A percentile compares a stretch with the other conserved stretches of the same genome.
Conservation (phyloP, 2,797 vertebrate species). For the Eulemur rubriventer region DNA sequence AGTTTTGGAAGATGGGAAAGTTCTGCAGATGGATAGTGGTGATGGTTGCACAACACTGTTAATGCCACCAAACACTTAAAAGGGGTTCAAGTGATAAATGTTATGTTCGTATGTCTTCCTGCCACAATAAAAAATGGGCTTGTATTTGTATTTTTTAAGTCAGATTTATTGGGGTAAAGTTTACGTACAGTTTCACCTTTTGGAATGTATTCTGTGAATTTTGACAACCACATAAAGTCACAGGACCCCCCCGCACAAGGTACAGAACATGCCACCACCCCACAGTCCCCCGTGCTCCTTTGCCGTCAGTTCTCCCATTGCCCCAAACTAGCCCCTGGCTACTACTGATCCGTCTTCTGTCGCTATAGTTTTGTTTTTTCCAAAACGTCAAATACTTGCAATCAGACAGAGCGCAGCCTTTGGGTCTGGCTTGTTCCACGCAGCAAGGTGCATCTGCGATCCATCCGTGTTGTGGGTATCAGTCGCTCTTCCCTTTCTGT, state of each 20-base stretch:
- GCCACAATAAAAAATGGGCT: neutral
- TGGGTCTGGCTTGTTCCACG: neutral
- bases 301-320: neutral
- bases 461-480: accelerated
- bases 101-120: neutral
- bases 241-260: neutral
- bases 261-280: neutral
- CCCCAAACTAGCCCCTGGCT: neutral
- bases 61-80: neutral
- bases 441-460: too few species aligned
- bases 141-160: neutral
- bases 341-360: neutral
- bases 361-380: neutral
- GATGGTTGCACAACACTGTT: accelerated
- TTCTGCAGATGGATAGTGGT: neutral
- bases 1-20: neutral
- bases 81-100: neutral
- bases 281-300: neutral
- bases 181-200: neutral
- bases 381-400: neutral
- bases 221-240: neutral
- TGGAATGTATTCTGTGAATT: neutral
- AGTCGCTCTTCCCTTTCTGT: neutral
- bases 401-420: neutral
- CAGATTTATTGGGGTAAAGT: neutral